phyloP scores from a whole-genome alignment of 2,888 invertebrate species.

The Meghimatium bilineatum region DNA sequence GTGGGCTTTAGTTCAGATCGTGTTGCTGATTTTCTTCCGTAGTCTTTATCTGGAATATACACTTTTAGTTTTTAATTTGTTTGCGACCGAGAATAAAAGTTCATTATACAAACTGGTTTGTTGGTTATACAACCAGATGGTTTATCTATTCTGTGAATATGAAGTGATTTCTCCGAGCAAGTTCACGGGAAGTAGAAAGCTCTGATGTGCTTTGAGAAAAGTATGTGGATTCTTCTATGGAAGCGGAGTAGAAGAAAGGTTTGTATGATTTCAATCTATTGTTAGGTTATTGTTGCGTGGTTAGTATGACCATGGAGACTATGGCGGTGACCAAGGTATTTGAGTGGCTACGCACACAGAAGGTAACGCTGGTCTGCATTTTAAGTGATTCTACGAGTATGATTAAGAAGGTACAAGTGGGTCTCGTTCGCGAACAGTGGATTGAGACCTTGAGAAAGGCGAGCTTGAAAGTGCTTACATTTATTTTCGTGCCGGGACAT shows the following conservation, averaged over 20 bases:
- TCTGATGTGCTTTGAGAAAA: conserved; percentile 22
- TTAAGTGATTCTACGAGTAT: too few species aligned
- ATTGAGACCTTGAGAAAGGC: too few species aligned
- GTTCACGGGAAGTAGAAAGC: background rate
- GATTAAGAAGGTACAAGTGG: too few species aligned
- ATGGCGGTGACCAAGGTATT: too few species aligned
- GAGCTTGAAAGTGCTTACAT: too few species aligned
- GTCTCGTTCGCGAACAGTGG: too few species aligned
- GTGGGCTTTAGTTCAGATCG: background rate
- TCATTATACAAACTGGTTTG: too few species aligned
- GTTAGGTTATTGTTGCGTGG: background rate
- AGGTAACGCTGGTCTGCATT: too few species aligned
- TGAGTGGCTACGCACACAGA: too few species aligned
- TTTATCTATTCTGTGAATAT: background rate
- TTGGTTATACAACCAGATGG: background rate
- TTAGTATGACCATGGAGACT: too few species aligned
- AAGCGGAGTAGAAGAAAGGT: conserved; percentile 11
- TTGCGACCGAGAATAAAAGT: background rate
- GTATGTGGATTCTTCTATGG: conserved; percentile 16
- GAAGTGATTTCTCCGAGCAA: background rate
- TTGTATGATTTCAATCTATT: background rate
- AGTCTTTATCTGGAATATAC: background rate
- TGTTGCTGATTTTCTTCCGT: background rate
- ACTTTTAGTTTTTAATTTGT: background rate
- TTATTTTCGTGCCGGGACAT: too few species aligned